Evolutionary conservation across 2,888 invertebrate species (phyloP).

Genomic region (Coelopa pilipes): DNA sequence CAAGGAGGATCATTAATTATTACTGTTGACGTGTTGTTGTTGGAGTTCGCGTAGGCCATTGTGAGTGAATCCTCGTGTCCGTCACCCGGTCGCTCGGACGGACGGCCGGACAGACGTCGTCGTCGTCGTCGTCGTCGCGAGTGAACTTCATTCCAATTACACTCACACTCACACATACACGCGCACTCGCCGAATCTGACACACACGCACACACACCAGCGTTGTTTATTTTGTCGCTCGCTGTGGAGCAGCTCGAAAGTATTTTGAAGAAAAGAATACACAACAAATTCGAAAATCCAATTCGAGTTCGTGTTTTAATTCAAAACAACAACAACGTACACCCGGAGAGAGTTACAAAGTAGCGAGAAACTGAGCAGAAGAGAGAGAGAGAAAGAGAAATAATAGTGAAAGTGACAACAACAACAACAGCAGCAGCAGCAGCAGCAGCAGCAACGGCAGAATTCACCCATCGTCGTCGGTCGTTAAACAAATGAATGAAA

Average conservation of each 20-base stretch:
- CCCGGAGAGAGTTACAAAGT: conserved; percentile 1
- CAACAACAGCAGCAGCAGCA: not conserved
- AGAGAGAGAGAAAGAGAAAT: too few relatives aligned
- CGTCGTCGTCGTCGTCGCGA: not conserved
- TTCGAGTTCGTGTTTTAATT: too few relatives aligned
- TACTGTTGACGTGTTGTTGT: not conserved
- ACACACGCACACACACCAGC: conserved; percentile 6
- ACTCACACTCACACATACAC: not conserved
- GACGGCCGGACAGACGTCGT: not conserved
- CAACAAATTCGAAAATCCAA: conserved; percentile 7
- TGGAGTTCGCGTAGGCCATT: not conserved
- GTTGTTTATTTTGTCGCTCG: conserved; percentile 32
- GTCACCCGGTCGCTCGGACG: not conserved
- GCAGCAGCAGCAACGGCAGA: not conserved
- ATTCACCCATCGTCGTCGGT: conserved; percentile 14
- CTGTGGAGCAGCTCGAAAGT: conserved; percentile 6
- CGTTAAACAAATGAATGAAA: not conserved
- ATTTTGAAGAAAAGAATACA: conserved; percentile 1
- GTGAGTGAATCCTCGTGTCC: not conserved
- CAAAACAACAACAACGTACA: not conserved
- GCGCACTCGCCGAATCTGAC: not conserved
- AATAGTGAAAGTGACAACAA: not conserved
- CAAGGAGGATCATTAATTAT: not conserved
- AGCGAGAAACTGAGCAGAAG: not conserved
- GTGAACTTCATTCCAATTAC: too few relatives aligned